Evolutionary conservation across 2,888 invertebrate species (phyloP).

Genomic region (Alitta virens): DNA sequence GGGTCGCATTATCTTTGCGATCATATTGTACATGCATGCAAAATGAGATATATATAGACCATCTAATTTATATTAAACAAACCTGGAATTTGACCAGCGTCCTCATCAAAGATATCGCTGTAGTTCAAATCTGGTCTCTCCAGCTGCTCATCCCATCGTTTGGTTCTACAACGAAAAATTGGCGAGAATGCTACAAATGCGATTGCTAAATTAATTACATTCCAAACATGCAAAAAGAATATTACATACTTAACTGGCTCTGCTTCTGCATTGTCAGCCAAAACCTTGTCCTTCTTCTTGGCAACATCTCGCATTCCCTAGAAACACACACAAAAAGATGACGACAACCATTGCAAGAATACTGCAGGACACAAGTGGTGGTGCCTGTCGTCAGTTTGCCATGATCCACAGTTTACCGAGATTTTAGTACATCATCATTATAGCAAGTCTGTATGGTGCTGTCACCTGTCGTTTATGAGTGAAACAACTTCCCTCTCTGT

Average conservation of each 20-base stretch:
- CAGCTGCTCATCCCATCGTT: slow-evolving; percentile 92
- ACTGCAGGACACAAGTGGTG: no score
- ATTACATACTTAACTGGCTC: slow-evolving; percentile 70
- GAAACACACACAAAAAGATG: background rate
- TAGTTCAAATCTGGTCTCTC: slow-evolving; percentile 95
- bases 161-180: slow-evolving; percentile 68
- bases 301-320: slow-evolving; percentile 83
- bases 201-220: no score
- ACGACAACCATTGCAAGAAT: background rate
- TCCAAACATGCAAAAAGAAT: no score
- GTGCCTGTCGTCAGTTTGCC: no score
- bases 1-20: no score
- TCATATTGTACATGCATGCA: no score
- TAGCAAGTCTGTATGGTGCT: background rate
- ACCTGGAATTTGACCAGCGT: slow-evolving; percentile 83
- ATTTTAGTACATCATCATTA: background rate
- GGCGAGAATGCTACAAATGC: no score
- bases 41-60: no score
- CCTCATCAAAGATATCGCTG: slow-evolving; percentile 92
- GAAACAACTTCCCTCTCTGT: no score
- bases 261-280: slow-evolving; percentile 58
- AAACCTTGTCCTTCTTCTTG: slow-evolving; percentile 64
- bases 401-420: no score
- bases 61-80: no score
- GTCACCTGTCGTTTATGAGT: no score